A percentile compares a stretch with the other conserved stretches of the same genome.
Evolutionary conservation across 2,797 vertebrate species (phyloP).

Genomic region (Hafferia zeledoni): DNA sequence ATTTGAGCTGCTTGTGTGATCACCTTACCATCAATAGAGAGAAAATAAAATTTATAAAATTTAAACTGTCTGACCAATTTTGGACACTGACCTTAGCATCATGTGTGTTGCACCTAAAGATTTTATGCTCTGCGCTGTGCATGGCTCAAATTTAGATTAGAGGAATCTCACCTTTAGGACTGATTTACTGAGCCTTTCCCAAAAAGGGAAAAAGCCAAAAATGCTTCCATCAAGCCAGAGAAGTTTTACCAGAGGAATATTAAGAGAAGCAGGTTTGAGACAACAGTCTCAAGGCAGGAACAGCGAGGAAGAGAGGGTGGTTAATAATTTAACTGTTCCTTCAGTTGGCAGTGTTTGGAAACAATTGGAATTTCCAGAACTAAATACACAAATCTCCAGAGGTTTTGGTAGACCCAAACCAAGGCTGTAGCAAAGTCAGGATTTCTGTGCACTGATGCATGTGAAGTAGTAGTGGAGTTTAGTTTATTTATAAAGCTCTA

Average conservation of each 20-base stretch:
- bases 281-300: background rate
- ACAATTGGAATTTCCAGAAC: background rate
- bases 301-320: background rate
- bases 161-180: background rate
- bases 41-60: background rate
- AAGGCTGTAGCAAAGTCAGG: background rate
- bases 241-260: background rate
- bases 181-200: background rate
- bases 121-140: background rate
- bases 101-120: background rate
- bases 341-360: background rate
- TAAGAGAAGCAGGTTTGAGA: background rate
- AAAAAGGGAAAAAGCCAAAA: background rate
- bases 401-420: background rate
- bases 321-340: background rate
- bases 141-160: background rate
- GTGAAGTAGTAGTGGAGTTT: background rate
- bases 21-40: background rate
- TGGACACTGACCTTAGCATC: background rate
- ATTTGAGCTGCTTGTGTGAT: background rate
- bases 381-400: background rate
- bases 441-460: background rate
- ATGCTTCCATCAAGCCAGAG: background rate
- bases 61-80: background rate
- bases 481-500: background rate